Percentiles rank a stretch among this genome's conserved stretches.
Conservation (phyloP, 2,888 invertebrate genomes). For the Ditula angustiorana region DNA sequence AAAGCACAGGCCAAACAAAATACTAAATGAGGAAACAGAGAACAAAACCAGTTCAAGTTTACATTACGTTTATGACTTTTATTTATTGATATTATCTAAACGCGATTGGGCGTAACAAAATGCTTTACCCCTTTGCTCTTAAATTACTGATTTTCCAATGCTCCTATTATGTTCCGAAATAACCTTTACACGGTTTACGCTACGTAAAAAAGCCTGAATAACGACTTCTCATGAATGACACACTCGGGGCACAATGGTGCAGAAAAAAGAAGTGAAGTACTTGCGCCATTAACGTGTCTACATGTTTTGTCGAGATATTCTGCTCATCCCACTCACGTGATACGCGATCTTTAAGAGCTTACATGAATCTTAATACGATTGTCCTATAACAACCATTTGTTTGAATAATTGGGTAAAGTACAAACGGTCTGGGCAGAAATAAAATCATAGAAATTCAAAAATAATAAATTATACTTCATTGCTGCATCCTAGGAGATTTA, state of each 20-base stretch:
- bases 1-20: no score
- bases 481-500: no score
- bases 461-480: no score
- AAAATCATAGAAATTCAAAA: not conserved
- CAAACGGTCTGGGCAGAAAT: not conserved
- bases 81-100: not conserved
- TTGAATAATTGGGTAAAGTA: not conserved
- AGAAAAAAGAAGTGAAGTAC: slow-evolving; percentile 60
- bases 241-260: slow-evolving; percentile 51
- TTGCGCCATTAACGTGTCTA: slow-evolving; percentile 57
- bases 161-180: slow-evolving; percentile 4
- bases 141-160: slow-evolving; percentile 4
- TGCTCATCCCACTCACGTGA: not conserved
- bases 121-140: not conserved
- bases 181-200: slow-evolving; percentile 6
- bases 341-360: not conserved
- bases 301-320: slow-evolving; percentile 51
- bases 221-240: slow-evolving; percentile 30
- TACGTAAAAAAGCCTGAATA: slow-evolving; percentile 18
- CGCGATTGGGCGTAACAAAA: not conserved
- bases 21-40: no score
- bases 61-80: not conserved
- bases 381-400: not conserved
- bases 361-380: not conserved
- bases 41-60: not conserved